A percentile compares a stretch with the other conserved stretches of the same genome.
Evolutionary conservation across 2,888 invertebrate genomes (phyloP).

Genomic region (Drosophila kuntzei): DNA sequence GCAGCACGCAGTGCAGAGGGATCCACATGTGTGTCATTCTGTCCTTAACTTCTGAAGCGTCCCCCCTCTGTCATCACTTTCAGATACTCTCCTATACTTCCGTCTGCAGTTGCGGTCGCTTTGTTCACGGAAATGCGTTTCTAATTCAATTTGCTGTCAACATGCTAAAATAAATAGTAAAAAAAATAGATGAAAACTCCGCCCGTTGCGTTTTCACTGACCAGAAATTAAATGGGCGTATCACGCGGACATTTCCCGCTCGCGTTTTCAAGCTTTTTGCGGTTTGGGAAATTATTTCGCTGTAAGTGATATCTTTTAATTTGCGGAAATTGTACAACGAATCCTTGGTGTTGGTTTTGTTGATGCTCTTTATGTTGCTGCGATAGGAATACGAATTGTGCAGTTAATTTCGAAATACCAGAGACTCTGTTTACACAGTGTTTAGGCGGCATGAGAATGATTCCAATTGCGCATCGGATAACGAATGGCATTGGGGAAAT

Average conservation of each 20-base stretch:
- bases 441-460: slow-evolving; percentile 2
- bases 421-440: slow-evolving; percentile 29
- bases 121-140: slow-evolving; percentile 69
- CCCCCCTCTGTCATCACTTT: neutral
- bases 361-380: slow-evolving; percentile 12
- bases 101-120: slow-evolving; percentile 42
- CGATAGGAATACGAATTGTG: slow-evolving; percentile 9
- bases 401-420: slow-evolving; percentile 28
- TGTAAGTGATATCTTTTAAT: slow-evolving; percentile 77
- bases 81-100: neutral
- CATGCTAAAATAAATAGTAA: slow-evolving; percentile 37
- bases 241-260: slow-evolving; percentile 32
- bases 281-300: slow-evolving; percentile 61
- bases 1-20: slow-evolving; percentile 9
- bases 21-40: slow-evolving; percentile 18
- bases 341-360: slow-evolving; percentile 36
- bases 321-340: slow-evolving; percentile 56
- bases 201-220: slow-evolving; percentile 39
- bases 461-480: slow-evolving; percentile 40
- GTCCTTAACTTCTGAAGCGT: slow-evolving; percentile 16
- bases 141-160: slow-evolving; percentile 77
- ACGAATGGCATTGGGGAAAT: slow-evolving; percentile 35
- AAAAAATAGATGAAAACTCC: slow-evolving; percentile 21
- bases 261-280: slow-evolving; percentile 45
- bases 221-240: slow-evolving; percentile 50